These are phyloP conservation scores for Hemiprocne comata DNA, from an alignment of 2,113 vertebrate species.

Conservation along the genomic window DNA sequence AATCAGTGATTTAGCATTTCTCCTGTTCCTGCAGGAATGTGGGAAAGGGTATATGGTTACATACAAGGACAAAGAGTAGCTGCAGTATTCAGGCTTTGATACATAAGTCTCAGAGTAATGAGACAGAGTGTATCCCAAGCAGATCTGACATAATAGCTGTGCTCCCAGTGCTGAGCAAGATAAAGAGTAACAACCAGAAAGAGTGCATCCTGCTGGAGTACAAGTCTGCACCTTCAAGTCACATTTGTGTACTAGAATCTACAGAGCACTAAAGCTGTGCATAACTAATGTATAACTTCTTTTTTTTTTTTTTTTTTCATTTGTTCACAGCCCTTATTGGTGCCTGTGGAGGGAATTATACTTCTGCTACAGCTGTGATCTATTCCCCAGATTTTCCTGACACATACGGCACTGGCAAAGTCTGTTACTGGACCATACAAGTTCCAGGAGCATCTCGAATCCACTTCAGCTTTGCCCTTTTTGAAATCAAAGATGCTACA, in stretches of 20 bases:
- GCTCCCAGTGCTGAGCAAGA: not conserved
- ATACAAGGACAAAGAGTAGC: not conserved
- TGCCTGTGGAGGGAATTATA: slow-evolving; percentile 93
- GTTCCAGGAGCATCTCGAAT: slow-evolving; percentile 85
- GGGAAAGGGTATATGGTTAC: not conserved
- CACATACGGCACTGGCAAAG: slow-evolving; percentile 84
- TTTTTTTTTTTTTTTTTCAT: not conserved
- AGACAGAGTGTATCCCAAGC: not conserved
- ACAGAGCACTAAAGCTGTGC: not conserved
- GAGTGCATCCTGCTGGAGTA: not conserved
- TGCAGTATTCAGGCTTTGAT: not conserved
- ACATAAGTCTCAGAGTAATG: not conserved
- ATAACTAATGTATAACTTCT: not conserved
- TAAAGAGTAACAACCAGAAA: not conserved
- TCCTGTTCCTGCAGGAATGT: not conserved
- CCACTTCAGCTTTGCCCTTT: slow-evolving; percentile 92
- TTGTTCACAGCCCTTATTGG: slow-evolving; percentile 87
- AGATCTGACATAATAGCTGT: not conserved
- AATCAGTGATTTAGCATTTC: not conserved
- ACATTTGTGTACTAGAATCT: not conserved
- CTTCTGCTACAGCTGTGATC: slow-evolving; percentile 84
- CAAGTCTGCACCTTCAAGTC: not conserved
- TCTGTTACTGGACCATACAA: slow-evolving; percentile 95
- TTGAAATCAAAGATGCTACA: slow-evolving; percentile 91
- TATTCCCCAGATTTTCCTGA: slow-evolving; percentile 97